phyloP scores from a whole-genome alignment of 1,140 invertebrate genomes.

The Adelges cooleyi region DNA sequence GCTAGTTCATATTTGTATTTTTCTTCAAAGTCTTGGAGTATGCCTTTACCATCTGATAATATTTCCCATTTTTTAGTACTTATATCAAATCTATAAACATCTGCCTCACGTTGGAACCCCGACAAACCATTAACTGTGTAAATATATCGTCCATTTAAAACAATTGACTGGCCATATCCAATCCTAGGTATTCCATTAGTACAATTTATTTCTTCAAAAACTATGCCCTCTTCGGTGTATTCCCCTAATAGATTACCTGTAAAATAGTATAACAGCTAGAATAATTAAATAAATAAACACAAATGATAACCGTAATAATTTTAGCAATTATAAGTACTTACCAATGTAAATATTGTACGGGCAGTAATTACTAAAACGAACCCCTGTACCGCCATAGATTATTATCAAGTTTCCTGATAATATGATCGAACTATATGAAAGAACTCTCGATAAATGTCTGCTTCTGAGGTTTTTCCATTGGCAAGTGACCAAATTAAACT shows the following conservation, averaged over 20 bases:
- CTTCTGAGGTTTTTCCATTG: not conserved
- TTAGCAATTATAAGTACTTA: no score
- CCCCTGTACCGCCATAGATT: not conserved
- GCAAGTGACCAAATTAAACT: not conserved
- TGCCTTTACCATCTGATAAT: not conserved
- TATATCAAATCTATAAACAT: conserved; percentile 5
- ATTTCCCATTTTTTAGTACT: not conserved
- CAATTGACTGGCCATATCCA: not conserved
- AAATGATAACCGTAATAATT: no score
- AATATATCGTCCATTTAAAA: not conserved
- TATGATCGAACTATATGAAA: not conserved
- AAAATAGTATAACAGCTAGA: no score
- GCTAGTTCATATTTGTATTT: not conserved
- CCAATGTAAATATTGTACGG: no score
- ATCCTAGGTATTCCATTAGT: not conserved
- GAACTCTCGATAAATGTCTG: not conserved
- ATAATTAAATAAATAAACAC: no score
- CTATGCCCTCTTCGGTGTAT: not conserved
- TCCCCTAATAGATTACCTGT: not conserved
- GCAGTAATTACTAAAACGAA: no score
- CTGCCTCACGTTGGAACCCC: not conserved
- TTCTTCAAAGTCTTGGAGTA: not conserved
- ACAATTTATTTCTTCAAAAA: not conserved
- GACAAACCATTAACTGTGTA: not conserved
- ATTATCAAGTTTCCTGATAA: not conserved